phyloP scores from a whole-genome alignment of 2,797 vertebrate genomes.

The Geotrypetes seraphini region DNA sequence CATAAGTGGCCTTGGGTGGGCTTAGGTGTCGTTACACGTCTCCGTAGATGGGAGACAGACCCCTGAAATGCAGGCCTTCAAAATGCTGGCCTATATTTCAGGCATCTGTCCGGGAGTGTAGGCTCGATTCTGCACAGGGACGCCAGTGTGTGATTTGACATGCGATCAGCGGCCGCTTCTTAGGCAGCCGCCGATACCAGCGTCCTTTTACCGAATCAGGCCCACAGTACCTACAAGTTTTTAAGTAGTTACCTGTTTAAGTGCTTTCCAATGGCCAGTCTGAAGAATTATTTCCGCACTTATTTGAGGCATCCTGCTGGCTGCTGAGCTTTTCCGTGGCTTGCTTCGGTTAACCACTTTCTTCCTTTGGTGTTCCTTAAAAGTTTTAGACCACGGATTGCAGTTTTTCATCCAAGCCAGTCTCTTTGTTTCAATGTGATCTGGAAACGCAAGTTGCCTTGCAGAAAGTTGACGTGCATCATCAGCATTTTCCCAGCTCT shows the following conservation, averaged over 20 bases:
- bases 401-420: constrained; percentile 71
- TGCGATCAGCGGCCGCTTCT: no score
- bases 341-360: constrained; percentile 22
- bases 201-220: no score
- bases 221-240: no score
- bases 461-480: not conserved
- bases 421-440: constrained; percentile 62
- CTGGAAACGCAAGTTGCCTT: constrained; percentile 24
- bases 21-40: no score
- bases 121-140: no score
- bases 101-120: no score
- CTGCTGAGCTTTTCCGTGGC: constrained; percentile 24
- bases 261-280: constrained; percentile 47
- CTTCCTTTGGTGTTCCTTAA: constrained; percentile 57
- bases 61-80: no score
- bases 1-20: no score
- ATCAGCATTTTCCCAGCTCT: not conserved
- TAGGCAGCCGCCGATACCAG: no score
- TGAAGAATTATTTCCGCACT: constrained; percentile 52
- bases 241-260: constrained; percentile 85
- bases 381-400: constrained; percentile 67
- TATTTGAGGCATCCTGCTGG: constrained; percentile 45
- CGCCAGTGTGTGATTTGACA: no score
- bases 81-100: no score
- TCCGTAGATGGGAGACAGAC: no score